Evolutionary conservation across 2,113 vertebrate species (phyloP).

Genomic region (Pongo abelii): DNA sequence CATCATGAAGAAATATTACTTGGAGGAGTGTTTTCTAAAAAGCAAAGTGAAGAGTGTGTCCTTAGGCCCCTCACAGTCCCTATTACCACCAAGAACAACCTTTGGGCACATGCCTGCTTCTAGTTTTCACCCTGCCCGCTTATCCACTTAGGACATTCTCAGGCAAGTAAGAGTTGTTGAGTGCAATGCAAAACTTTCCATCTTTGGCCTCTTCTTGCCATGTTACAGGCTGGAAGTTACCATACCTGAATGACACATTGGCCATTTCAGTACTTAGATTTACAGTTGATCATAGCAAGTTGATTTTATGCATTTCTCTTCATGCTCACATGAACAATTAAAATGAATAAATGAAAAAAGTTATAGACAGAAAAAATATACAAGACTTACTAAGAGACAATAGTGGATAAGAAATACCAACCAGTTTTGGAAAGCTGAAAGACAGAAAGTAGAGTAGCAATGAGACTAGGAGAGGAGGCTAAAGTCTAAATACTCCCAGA

Average conservation of each 20-base stretch:
- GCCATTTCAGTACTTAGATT: background rate
- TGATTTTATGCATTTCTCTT: background rate
- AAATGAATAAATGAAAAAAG: background rate
- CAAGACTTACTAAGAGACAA: background rate
- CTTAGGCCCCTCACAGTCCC: background rate
- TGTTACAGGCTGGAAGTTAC: background rate
- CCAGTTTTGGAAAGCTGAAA: background rate
- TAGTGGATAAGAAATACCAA: background rate
- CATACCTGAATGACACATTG: background rate
- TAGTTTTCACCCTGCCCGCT: background rate
- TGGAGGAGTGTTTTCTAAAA: background rate
- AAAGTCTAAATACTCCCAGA: background rate
- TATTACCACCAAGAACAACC: background rate
- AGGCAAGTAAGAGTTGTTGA: rapidly evolving
- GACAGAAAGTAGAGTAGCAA: background rate
- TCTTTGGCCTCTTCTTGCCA: background rate
- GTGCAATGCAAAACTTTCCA: background rate
- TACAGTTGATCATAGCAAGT: background rate
- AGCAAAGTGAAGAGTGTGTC: background rate
- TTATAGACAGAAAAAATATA: background rate
- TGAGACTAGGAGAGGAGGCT: background rate
- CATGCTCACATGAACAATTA: background rate
- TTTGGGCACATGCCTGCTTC: no score
- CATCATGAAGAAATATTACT: background rate
- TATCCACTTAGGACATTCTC: background rate